Base-by-base conservation (phyloP, 35 echinoderm and acorn worm species). In the Eucidaris tribuloides region DNA sequence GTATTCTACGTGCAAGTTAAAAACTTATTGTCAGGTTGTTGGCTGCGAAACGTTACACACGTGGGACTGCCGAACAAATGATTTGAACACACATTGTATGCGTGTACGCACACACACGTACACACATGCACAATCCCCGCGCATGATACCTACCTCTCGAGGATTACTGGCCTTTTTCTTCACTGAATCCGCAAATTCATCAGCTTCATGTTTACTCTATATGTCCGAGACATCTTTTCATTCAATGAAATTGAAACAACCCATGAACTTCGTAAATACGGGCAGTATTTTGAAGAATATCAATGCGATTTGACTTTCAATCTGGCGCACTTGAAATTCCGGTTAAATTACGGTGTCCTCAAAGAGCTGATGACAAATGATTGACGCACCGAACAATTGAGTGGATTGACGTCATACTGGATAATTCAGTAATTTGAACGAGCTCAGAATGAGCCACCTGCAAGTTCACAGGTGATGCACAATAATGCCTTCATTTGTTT, bases 181-280 rank as follows among this genome's bases (percentile, higher is more conserved):
- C 23, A 88, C 76, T 50, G 85, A 88, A 45, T 64, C 56, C 11
- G 77, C 43, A 81, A 88, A 79, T 63, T 88, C 77, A 63, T 88
- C 85, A 22, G 77, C 77, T 41, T 88, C 85, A 23, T 44, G 36
- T 24, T 88, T 88, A 29, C 60, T 80, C 85, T 52, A 80, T 62
- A 62, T 46, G 62, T 88, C 40, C 77, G 46, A 65, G 54, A 80
- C 85, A 88, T 88, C 14, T 43, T 33, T 82, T 15, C 34, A 68
- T 68, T 2, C 41, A 14, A 2, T 15, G 2, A 68, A 68, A 68
- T 36, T 2, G 20, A 2, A 5, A 68, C 7, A 7, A 68, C 34
- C 34, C 15, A 68, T 36, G 2, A 29, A 2, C 5, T 28, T 19
- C 2, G 20, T 68, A 55, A 14, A 11, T 11, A 14, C 50, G n/a